Conservation (phyloP, 1,140 invertebrate genomes). For the Chironomus tepperi region DNA sequence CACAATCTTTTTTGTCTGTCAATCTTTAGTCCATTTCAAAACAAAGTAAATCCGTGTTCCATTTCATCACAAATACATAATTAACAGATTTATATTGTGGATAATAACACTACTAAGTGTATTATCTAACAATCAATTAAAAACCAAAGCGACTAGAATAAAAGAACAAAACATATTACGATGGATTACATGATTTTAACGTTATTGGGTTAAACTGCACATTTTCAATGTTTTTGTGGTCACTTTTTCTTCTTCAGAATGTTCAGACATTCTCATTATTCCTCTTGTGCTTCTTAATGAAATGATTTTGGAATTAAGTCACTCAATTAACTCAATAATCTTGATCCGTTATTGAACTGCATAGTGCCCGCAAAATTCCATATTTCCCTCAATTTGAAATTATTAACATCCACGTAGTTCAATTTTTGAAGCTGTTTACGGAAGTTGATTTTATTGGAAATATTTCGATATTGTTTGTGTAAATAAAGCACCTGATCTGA, state of each 20-base stretch:
- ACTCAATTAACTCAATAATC: background rate
- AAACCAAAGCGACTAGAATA: background rate
- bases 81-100: too few species aligned
- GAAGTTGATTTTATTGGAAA: background rate
- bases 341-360: background rate
- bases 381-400: too few species aligned
- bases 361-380: too few species aligned
- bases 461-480: background rate
- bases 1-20: too few species aligned
- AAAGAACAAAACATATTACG: background rate
- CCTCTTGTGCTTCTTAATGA: background rate
- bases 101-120: too few species aligned
- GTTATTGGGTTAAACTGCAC: constrained; percentile 6
- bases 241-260: background rate
- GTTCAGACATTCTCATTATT: background rate
- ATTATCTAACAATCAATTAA: background rate
- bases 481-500: background rate
- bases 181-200: background rate
- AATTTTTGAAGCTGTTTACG: background rate
- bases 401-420: too few species aligned
- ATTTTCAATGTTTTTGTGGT: background rate
- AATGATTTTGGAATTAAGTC: background rate
- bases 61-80: too few species aligned
- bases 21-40: too few species aligned
- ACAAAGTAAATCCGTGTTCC: too few species aligned